Evolutionary conservation across 2,888 invertebrate species (phyloP), one percentile per base, ranked within the genome.

Genomic region (Eumacrocentrus americanus): DNA sequence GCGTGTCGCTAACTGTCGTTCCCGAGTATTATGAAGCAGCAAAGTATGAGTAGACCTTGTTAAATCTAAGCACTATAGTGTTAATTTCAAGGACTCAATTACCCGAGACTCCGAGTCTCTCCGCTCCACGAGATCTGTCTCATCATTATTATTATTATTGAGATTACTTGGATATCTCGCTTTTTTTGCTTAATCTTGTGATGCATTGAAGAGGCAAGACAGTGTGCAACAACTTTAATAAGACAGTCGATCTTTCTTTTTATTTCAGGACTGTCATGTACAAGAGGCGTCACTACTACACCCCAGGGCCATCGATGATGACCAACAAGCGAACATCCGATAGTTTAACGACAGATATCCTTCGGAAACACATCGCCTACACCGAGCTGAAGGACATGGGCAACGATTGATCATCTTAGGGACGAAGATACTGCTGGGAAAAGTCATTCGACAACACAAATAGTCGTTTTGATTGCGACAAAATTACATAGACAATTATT

Each of bases 391-490:
- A 72, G 67, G 77, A 79, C 64, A 77, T 80, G 77, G 75, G 72
- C 72, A 78, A 78, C 70, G 79, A 80, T 74, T 80, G 79, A 80
- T 73, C n/a, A n/a, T n/a, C n/a, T n/a, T n/a, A n/a, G n/a, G n/a
- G n/a, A n/a, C n/a, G n/a, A n/a, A n/a, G n/a, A n/a, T n/a, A n/a
- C n/a, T n/a, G n/a, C n/a, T n/a, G n/a, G n/a, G n/a, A n/a, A n/a
- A n/a, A n/a, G n/a, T n/a, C n/a, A n/a, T n/a, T n/a, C n/a, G n/a
- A n/a, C n/a, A n/a, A 29, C 29, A 29, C 29, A 9, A 29, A 29
- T 29, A 4, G 9, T 29, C 9, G 29, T 9, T 9, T 6, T 29
- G 29, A 29, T 9, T 29, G 29, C n/a, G n/a, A n/a, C n/a, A n/a
- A n/a, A n/a, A n/a, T n/a, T n/a, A n/a, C n/a, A n/a, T n/a, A n/a